Evolutionary conservation across 2,797 vertebrate genomes (phyloP), one percentile per base, ranked within the genome.

Genomic region (Diceros bicornis): DNA sequence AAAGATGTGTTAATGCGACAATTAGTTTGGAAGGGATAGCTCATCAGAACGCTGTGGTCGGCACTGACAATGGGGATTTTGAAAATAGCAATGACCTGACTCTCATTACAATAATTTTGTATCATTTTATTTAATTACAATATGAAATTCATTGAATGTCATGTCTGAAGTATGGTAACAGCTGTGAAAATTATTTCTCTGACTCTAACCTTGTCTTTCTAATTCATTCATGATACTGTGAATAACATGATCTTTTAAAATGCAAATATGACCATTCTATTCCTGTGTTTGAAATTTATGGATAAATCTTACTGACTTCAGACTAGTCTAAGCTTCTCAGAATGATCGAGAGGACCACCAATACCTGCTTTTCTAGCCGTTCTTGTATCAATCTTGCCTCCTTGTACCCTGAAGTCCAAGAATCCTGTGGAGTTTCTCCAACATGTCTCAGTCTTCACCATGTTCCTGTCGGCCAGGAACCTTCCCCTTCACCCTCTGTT

Each of bases 361-460:
- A 68, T 37, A 62, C 7, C 55, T 32, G 10, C 0, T 34, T 62
- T 47, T 37, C 25, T n/a, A 7, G 18, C 9, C 13, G 12, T 10
- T 83, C 34, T 62, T 29, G 17, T 4, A 16, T 17, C 6, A 0
- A 21, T n/a, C 17, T 20, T 50, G 3, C 7, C 32, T 71, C 21
- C 20, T 57, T 18, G 14, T 16, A n/a, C 4, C 0, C 25, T 25
- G 1, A 71, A 37, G 11, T 71, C 16, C 21, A n/a, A 47, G 84
- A 59, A 3, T 32, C 77, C 34, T 64, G 27, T 13, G 8, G 7
- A 32, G 1, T 21, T 47, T 20, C 25, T 34, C 52, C 27, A 18
- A 2, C 0, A 11, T 16, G 29, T 16, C 57, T 66, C 10, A 2
- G 41, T 16, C 13, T 62, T 6, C 2, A 13, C 9, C 3, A 0